Percentiles rank a stretch among this genome's conserved stretches.
Conservation (phyloP, 2,113 vertebrate genomes). For the Pheucticus melanocephalus region DNA sequence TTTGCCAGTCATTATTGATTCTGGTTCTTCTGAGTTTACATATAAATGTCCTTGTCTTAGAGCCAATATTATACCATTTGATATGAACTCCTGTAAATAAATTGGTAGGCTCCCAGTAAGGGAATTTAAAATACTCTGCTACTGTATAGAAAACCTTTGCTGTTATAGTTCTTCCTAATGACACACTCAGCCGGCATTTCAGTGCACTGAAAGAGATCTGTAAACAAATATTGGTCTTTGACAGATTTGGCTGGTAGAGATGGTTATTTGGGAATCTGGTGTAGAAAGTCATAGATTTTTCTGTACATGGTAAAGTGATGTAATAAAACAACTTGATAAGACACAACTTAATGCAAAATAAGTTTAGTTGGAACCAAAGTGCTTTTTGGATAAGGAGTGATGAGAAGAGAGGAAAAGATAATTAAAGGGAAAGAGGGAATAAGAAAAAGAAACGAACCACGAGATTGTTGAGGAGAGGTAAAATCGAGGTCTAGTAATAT, state of each 20-base stretch:
- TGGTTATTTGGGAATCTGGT: background rate
- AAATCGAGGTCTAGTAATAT: background rate
- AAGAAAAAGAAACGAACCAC: background rate
- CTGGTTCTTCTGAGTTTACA: conserved; percentile 14
- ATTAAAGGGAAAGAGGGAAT: background rate
- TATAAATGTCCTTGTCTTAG: background rate
- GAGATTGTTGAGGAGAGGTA: background rate
- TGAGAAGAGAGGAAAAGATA: background rate
- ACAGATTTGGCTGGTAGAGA: background rate
- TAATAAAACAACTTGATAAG: background rate
- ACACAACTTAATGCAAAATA: background rate
- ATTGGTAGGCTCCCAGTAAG: background rate
- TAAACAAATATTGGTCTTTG: background rate
- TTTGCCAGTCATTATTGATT: conserved; percentile 23
- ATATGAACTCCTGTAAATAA: background rate
- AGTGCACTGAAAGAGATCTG: background rate
- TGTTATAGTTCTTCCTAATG: background rate
- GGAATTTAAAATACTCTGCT: background rate
- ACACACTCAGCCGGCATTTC: background rate
- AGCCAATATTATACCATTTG: background rate
- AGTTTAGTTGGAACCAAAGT: background rate
- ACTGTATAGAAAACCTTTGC: background rate
- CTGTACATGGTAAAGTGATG: background rate
- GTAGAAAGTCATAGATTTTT: background rate
- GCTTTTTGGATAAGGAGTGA: background rate